Conservation (phyloP, 1,140 invertebrate species). For the Sycophila sp. region DNA sequence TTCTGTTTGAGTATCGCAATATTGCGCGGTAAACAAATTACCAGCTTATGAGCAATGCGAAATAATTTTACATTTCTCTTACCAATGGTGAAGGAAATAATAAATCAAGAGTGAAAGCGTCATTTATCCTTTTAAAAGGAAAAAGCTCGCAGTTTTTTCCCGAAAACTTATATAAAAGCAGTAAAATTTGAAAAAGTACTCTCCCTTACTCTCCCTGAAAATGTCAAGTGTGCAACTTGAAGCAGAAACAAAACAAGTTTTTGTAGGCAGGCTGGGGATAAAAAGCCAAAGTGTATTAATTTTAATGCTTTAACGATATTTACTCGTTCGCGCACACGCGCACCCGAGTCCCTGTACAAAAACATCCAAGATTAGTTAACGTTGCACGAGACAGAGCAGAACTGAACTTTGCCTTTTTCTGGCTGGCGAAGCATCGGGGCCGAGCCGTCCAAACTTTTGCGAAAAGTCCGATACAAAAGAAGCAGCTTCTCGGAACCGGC, state of each 20-base stretch:
- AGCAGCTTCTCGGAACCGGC: background rate
- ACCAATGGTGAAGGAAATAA: no score
- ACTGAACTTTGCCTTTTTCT: background rate
- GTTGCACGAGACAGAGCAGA: background rate
- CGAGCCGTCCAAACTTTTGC: slow-evolving; percentile 5
- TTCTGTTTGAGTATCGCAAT: no score
- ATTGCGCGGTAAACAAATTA: no score
- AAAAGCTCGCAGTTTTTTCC: no score
- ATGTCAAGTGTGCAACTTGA: no score
- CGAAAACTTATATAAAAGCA: no score
- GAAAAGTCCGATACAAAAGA: slow-evolving; percentile 35
- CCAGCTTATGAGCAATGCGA: no score
- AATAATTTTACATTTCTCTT: no score
- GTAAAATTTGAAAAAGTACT: no score
- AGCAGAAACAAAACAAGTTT: slow-evolving; percentile 9
- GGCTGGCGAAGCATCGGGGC: background rate
- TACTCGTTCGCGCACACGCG: background rate
- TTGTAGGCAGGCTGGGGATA: background rate
- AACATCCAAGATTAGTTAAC: slow-evolving; percentile 17
- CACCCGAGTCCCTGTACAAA: background rate
- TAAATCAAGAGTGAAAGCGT: no score
- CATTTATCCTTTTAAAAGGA: no score
- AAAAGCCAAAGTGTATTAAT: slow-evolving; percentile 15
- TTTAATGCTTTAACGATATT: slow-evolving; percentile 16
- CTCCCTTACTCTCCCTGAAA: no score